Percentiles rank a stretch among this genome's conserved stretches.
phyloP scores from a whole-genome alignment of 1,140 invertebrate species.

The Caenorhabditis tropicalis region DNA sequence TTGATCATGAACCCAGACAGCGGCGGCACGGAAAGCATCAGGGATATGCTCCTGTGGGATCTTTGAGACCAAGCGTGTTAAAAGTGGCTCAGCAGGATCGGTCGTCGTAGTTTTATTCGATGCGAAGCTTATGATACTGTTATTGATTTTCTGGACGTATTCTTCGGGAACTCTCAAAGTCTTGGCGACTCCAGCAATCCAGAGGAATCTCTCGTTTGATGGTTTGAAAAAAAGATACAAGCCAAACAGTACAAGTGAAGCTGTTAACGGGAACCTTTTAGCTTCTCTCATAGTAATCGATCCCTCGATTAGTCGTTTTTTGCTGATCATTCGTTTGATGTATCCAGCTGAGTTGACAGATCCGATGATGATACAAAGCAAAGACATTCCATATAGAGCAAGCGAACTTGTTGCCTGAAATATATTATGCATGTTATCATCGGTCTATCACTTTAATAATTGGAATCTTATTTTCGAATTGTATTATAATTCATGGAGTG shows the following conservation, averaged over 20 bases:
- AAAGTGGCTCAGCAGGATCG: background rate
- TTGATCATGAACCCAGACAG: background rate
- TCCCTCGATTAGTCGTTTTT: slow-evolving; percentile 57
- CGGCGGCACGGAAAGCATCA: background rate
- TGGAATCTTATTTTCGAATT: background rate
- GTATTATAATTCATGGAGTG: background rate
- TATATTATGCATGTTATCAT: no score
- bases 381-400: slow-evolving; percentile 57
- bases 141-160: slow-evolving; percentile 25
- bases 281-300: slow-evolving; percentile 58
- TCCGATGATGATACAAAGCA: slow-evolving; percentile 59
- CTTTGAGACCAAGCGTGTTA: background rate
- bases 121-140: background rate
- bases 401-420: slow-evolving; percentile 56
- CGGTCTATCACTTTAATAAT: background rate
- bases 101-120: background rate
- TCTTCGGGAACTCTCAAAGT: slow-evolving; percentile 22
- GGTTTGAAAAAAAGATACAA: slow-evolving; percentile 61
- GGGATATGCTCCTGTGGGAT: background rate
- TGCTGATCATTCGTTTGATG: slow-evolving; percentile 45
- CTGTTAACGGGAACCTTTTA: slow-evolving; percentile 54
- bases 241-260: slow-evolving; percentile 58
- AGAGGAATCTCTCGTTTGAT: slow-evolving; percentile 8
- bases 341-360: slow-evolving; percentile 44
- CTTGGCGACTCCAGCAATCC: background rate